Evolutionary conservation across 2,888 invertebrate genomes (phyloP).

Genomic region (Drosophila crucigera): DNA sequence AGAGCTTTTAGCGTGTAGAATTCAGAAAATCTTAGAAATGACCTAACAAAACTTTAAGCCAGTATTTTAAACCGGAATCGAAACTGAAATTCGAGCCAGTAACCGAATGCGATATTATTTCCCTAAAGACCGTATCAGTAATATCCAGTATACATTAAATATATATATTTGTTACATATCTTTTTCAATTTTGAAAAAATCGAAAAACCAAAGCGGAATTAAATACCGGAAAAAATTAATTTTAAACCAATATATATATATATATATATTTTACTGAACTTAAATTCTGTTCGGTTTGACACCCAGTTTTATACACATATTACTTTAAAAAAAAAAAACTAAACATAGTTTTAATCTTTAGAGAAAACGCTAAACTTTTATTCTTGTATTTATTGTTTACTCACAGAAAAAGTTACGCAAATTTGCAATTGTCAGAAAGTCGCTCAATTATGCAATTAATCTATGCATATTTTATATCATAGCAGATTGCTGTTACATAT

Average conservation of each 20-base stretch:
- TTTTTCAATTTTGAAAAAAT: background rate
- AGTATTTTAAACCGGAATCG: background rate
- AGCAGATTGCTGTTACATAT: constrained; percentile 16
- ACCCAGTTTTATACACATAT: background rate
- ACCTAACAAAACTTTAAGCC: background rate
- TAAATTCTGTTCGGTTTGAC: background rate
- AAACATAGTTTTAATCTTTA: too few relatives aligned
- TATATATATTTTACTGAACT: background rate
- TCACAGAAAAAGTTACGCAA: background rate
- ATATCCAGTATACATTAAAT: background rate
- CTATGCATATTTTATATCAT: constrained; percentile 25
- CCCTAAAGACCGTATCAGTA: too few relatives aligned
- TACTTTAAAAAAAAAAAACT: background rate
- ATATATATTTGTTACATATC: background rate
- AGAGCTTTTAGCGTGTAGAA: background rate
- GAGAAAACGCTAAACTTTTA: background rate
- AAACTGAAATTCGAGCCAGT: background rate
- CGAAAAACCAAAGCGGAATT: background rate
- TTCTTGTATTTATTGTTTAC: background rate
- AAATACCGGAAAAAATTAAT: background rate
- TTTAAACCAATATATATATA: background rate
- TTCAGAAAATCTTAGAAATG: background rate
- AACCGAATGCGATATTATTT: background rate
- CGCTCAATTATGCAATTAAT: constrained; percentile 39
- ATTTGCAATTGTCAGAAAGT: constrained; percentile 15